These are phyloP conservation scores for Nothocercus julius DNA, from an alignment of 2,113 vertebrate species.

Conservation along the genomic window DNA sequence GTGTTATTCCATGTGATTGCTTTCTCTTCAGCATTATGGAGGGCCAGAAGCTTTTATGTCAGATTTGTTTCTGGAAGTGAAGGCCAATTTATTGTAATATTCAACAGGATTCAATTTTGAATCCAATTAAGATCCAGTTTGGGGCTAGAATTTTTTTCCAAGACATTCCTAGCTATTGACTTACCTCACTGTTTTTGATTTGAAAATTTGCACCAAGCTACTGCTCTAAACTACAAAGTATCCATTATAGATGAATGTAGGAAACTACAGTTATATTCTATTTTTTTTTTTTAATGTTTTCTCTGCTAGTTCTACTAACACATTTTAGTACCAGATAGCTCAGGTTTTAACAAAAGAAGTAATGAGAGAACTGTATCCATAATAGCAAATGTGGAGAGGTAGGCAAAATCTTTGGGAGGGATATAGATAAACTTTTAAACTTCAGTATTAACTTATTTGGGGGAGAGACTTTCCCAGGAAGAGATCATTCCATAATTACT, in stretches of 20 bases:
- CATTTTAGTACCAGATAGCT: background rate
- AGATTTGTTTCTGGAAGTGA: slow-evolving; percentile 24
- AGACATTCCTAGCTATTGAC: background rate
- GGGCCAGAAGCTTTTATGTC: slow-evolving; percentile 22
- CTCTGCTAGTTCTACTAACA: background rate
- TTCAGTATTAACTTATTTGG: background rate
- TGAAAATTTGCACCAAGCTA: background rate
- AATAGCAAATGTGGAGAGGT: background rate
- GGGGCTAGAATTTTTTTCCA: background rate
- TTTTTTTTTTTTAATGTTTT: background rate
- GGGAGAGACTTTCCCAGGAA: background rate
- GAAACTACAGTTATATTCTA: background rate
- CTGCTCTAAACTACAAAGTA: background rate
- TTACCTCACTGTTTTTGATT: background rate
- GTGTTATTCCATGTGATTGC: slow-evolving; percentile 34
- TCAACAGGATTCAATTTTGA: background rate
- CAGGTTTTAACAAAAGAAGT: background rate
- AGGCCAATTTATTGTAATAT: background rate
- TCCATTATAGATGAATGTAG: background rate
- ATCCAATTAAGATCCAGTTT: background rate
- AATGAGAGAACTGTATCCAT: background rate
- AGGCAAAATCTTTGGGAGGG: background rate
- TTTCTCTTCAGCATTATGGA: background rate
- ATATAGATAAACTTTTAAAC: background rate
- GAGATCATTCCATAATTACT: background rate